Percentiles rank a stretch among this genome's conserved stretches.
These are phyloP conservation scores for Sorex fumeus DNA, from an alignment of 2,113 vertebrate species.

Conservation along the genomic window DNA sequence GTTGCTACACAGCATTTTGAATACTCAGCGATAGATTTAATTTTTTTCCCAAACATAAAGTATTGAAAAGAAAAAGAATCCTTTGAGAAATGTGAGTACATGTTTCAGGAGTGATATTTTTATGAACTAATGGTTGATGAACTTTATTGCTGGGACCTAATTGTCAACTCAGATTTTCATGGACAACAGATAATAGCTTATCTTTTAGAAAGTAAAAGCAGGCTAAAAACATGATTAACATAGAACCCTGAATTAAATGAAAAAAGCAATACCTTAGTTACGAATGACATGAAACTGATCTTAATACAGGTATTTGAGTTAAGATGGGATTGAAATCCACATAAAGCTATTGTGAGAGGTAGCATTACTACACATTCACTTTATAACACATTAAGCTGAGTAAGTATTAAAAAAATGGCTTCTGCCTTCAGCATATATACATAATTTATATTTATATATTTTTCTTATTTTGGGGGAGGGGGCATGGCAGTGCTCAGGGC, in stretches of 20 bases:
- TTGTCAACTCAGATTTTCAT: constrained; percentile 46
- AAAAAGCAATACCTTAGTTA: constrained; percentile 22
- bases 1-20: constrained; percentile 8
- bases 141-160: constrained; percentile 50
- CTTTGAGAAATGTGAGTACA: background rate
- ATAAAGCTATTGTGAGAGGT: background rate
- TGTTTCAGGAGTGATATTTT: constrained; percentile 19
- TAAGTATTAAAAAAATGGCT: background rate
- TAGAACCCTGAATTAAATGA: background rate
- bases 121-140: constrained; percentile 12
- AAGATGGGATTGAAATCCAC: background rate
- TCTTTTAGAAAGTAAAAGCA: constrained; percentile 22
- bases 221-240: background rate
- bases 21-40: constrained; percentile 48
- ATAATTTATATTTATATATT: background rate
- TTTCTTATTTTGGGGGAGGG: background rate
- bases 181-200: background rate
- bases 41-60: constrained; percentile 54
- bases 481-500: too few relatives aligned
- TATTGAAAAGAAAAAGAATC: constrained; percentile 58
- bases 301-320: background rate
- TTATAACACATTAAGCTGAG: constrained; percentile 5
- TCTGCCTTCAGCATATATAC: too few relatives aligned
- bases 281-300: background rate
- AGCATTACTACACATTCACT: background rate